Evolutionary conservation across 2,888 invertebrate species (phyloP).

Genomic region (Agrochola litura): DNA sequence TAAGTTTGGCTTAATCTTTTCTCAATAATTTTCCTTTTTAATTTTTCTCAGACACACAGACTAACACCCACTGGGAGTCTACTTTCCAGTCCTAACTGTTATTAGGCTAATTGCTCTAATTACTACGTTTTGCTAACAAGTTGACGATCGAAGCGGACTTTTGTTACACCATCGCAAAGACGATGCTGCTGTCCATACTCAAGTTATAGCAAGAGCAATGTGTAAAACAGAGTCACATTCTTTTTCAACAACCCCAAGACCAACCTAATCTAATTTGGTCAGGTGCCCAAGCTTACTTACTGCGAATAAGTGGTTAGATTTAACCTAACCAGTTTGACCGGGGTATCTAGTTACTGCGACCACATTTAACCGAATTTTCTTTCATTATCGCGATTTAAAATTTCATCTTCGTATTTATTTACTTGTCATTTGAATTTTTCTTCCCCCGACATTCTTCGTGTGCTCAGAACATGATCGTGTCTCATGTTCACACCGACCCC

Average conservation of each 20-base stretch:
- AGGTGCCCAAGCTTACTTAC: not conserved
- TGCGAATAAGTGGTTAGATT: not conserved
- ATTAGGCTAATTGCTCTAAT: not conserved
- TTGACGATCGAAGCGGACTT: not conserved
- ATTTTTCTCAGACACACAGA: not conserved
- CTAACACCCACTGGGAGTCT: no score
- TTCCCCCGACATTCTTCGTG: conserved; percentile 20
- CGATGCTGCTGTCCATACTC: not conserved
- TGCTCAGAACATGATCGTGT: conserved; percentile 36
- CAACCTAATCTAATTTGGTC: not conserved
- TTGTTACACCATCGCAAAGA: not conserved
- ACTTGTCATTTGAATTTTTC: conserved; percentile 15
- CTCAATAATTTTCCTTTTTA: not conserved
- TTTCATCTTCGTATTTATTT: conserved; percentile 6
- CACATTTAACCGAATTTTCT: not conserved
- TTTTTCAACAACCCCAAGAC: not conserved
- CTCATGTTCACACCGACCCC: conserved; percentile 54
- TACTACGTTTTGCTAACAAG: not conserved
- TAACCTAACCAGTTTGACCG: not conserved
- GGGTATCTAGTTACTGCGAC: not conserved
- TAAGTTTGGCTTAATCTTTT: not conserved
- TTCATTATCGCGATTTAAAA: not conserved
- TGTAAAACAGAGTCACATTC: not conserved
- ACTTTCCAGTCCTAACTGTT: no score
- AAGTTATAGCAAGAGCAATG: not conserved